Base-by-base conservation (phyloP, 2,113 vertebrate species). In the Gorsachius goisagi region DNA sequence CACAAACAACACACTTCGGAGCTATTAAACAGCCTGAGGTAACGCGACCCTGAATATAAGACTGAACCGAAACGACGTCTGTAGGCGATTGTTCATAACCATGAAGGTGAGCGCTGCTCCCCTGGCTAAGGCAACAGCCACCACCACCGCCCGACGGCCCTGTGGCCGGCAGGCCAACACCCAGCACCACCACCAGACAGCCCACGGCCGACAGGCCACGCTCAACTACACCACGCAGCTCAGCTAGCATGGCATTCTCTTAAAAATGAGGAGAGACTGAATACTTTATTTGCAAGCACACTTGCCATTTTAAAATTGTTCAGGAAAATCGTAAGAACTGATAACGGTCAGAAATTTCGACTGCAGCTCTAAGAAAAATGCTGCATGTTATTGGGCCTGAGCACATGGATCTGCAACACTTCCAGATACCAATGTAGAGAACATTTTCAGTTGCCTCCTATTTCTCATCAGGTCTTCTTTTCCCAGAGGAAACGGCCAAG, bases 81-180 rank as follows among this genome's bases (percentile, higher is more conserved):
- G 58, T 5, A 50, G 72, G 76, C 5, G 5, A 39, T 66, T 84
- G 32, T 16, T 53, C 39, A 3, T 30, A 22, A 12, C 7, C 0
- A 9, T 1, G 19, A 50, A 53, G 8, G 53, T 2, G 5, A 86
- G 47, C 0, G 0, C 1, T 0, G 15, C 9, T 68, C 41, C 53
- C 33, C 30, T 0, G 3, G 63, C 33, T 9, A 6, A 20, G 59
- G 80, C 62, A 89, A 44, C 71, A 22, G 9, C 71, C 44, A 9
- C 60, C 49, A 32, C 69, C 0, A 4, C 37, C 1, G 6, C 24
- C 33, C 19, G 33, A 52, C 7, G n/a, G 1, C 24, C n/a, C 53
- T 0, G 7, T 24, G 8, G 39, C 39, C 39, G 39, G 12, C 39
- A 39, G 39, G 39, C 39, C 62, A 89, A 44, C 71, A 22, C 9